Base-by-base conservation (phyloP, 2,888 invertebrate species). In the Andrena bicolor region DNA sequence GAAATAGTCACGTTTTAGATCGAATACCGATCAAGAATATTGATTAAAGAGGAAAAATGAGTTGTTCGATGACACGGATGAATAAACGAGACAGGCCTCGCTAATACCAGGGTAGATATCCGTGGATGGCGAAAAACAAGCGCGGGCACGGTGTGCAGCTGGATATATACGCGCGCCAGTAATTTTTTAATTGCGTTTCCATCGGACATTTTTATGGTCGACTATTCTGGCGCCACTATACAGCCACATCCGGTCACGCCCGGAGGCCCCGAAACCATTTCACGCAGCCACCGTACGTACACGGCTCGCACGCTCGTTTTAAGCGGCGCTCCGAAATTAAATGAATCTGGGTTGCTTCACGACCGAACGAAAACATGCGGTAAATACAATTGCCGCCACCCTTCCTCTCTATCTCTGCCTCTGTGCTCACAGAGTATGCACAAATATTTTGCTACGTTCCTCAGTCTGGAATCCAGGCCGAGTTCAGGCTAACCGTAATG, bases 181-280 rank as follows among this genome's bases (percentile, higher is more conserved):
- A 87, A 88, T 88, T 86, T 88, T 87, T 87, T 89, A 87, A 89
- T 89, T 87, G 85, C 86, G 76, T 89, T 88, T 86, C 85, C 84
- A 89, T 88, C 85, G 86, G 87, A 86, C 84, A 89, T 88, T 88
- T 87, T 89, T 88, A 87, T 88, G 88, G 88, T 79, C 80, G 86
- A 80, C 86, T 86, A 86, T 88, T 82, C 82, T 85, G 76, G 71
- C 63, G 82, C 63, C 61, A 65, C 73, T 71, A 75, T 83, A 60
- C 66, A 53, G 61, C 68, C 76, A 66, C 56, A 80, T 75, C 76
- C 78, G 73, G 70, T 77, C 70, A 35, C 58, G 26, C 26, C 72
- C 76, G n/a, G 23, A 23, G 10, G 60, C 49, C 41, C 35, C 48
- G 61, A 66, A 81, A 81, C 69, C 70, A 65, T 81, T 83, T 70